Base-by-base conservation (phyloP, 2,888 invertebrate species). In the Pyrgus malvae region DNA sequence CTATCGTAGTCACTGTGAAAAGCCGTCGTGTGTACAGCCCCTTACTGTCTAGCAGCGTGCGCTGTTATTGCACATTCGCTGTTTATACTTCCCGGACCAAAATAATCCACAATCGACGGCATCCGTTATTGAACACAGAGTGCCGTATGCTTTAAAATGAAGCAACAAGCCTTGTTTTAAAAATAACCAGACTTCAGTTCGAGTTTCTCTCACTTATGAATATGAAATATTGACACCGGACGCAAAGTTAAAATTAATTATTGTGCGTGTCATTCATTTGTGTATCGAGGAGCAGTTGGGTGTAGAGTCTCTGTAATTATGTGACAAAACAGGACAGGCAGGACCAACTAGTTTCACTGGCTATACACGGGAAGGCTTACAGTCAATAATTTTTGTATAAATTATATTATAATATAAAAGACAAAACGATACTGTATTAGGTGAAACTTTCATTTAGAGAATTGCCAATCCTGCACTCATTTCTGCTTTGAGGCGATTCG, bases 101-200 rank as follows among this genome's bases (percentile, higher is more conserved):
- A 90, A 90, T 88, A 88, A 75, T 80, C 76, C 71, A 80, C 82
- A 83, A 86, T 86, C 81, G 76, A 72, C 80, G 68, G 83, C 77
- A 80, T 86, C 83, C 85, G 82, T 74, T 80, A 78, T 77, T 80
- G 80, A 80, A 76, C 74, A 63, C 63, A 63, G 69, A 75, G 70
- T 74, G 70, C 72, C 48, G 48, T 48, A 48, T 70, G 64, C 66
- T 70, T 64, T 68, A 67, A 69, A 62, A 63, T 54, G 53, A 46
- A 54, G 53, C 45, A 54, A 54, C 38, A 46, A 38, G 38, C 45
- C 53, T 45, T 54, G 53, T 54, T 45, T 54, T 54, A 54, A 54
- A 54, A 54, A 54, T 54, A 54, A 54, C 53, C 40, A 33, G 31
- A 14, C 44, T 44, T 51, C 37, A 44, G 44, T 38, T 33, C 35